Conservation (phyloP, 2,797 vertebrate species). For the Ataeniobius toweri region DNA sequence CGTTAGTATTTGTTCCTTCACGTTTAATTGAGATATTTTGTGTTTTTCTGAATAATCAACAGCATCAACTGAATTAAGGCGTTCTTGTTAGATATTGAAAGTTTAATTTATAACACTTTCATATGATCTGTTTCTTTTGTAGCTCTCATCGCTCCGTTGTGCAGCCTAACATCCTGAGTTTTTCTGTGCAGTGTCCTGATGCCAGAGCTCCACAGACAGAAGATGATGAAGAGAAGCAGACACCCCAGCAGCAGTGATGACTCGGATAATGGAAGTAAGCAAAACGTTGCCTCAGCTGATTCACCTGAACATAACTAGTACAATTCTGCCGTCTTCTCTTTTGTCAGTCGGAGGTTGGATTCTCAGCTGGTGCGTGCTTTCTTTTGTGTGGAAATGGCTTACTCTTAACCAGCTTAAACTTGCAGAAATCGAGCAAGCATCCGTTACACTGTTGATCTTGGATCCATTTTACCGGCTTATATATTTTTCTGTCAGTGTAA, state of each 20-base stretch:
- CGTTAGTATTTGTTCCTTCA: background rate
- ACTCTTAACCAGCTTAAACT: background rate
- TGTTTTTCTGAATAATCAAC: background rate
- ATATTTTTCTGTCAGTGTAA: slow-evolving; percentile 4
- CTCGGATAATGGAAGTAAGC: slow-evolving; percentile 98
- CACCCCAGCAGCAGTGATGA: slow-evolving; percentile 96
- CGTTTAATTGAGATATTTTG: background rate
- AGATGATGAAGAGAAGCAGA: slow-evolving; percentile 92
- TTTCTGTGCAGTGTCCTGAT: slow-evolving; percentile 37
- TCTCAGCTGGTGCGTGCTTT: background rate
- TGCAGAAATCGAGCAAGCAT: background rate
- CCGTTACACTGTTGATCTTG: background rate
- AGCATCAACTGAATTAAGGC: background rate
- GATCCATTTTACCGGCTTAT: background rate
- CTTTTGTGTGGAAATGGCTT: no score
- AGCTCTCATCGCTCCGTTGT: background rate
- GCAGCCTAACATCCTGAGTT: background rate
- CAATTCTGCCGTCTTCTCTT: background rate
- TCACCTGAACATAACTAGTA: slow-evolving; percentile 23
- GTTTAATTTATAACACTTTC: background rate
- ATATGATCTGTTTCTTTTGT: background rate
- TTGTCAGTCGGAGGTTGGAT: no score
- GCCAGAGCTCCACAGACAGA: slow-evolving; percentile 49
- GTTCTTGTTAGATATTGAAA: background rate
- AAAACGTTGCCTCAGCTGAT: slow-evolving; percentile 43